Percentiles rank a stretch among this genome's conserved stretches.
Evolutionary conservation across 1,140 invertebrate genomes (phyloP).

Genomic region (Trypoxylus dichotomus): DNA sequence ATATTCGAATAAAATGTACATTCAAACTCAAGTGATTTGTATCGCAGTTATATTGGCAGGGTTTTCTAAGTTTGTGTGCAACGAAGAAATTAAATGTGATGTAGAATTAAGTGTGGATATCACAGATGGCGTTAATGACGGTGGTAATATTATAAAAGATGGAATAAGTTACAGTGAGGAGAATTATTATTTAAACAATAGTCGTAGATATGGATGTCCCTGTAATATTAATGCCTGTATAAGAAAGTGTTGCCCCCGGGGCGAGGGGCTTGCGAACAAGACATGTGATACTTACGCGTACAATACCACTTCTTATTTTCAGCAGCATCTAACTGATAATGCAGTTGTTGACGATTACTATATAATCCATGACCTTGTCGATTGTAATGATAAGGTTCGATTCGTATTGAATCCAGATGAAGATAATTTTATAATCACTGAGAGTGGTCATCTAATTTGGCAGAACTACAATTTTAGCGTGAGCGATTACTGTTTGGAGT

Average conservation of each 20-base stretch:
- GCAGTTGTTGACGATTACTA: not conserved
- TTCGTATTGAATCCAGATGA: not conserved
- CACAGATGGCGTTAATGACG: not conserved
- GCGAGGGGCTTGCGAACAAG: not conserved
- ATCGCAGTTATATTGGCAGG: not conserved
- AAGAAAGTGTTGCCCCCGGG: conserved; percentile 15
- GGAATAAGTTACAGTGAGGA: not conserved
- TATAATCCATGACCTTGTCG: not conserved
- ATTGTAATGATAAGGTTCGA: not conserved
- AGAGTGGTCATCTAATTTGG: conserved; percentile 1
- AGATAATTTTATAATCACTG: not conserved
- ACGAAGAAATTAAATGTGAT: not conserved
- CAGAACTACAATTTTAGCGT: not conserved
- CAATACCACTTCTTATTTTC: not conserved
- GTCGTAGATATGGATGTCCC: not conserved
- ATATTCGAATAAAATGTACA: not conserved
- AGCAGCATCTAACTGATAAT: not conserved
- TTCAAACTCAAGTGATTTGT: not conserved
- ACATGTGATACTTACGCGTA: not conserved
- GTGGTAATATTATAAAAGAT: not conserved
- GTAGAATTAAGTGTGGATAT: conserved; percentile 14
- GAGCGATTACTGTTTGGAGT: conserved; percentile 10
- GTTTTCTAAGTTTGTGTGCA: not conserved
- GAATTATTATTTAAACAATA: not conserved
- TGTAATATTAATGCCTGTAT: not conserved